Percentiles rank a stretch among this genome's conserved stretches.
Conservation (phyloP, 2,113 vertebrate genomes). For the Megaleporinus macrocephalus region DNA sequence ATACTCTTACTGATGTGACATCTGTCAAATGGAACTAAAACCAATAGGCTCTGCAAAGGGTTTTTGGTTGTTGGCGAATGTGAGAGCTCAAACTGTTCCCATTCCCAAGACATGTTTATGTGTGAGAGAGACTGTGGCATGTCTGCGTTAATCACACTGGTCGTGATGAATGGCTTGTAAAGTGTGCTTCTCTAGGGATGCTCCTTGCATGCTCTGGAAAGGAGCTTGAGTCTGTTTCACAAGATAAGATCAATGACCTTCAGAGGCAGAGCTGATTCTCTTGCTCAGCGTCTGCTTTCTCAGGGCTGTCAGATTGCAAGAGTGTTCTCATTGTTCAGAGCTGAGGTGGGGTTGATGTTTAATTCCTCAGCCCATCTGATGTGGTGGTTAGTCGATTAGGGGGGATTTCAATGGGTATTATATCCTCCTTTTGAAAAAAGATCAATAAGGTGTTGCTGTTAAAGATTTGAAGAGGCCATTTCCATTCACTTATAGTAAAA, state of each 20-base stretch:
- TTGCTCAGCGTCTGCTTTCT: slow-evolving; percentile 2
- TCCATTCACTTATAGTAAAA: not conserved
- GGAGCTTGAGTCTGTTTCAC: slow-evolving; percentile 2
- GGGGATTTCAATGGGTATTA: slow-evolving; percentile 13
- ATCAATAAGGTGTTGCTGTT: not conserved
- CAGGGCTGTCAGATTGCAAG: not conserved
- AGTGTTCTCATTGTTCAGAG: slow-evolving; percentile 32
- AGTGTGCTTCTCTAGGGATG: slow-evolving; percentile 7
- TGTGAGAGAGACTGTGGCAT: not conserved
- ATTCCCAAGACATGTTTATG: not conserved
- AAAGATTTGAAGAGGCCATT: not conserved
- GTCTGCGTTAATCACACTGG: slow-evolving; percentile 22
- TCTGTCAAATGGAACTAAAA: not conserved
- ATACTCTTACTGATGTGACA: not conserved
- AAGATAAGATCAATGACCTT: slow-evolving; percentile 47
- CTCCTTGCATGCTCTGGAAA: not conserved
- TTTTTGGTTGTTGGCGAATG: no score
- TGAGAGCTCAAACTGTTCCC: not conserved
- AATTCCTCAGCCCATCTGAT: slow-evolving; percentile 7
- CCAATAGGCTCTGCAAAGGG: not conserved
- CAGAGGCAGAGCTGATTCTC: slow-evolving; percentile 36
- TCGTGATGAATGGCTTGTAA: slow-evolving; percentile 44
- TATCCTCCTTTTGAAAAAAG: not conserved
- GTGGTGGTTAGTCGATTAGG: slow-evolving; percentile 6
- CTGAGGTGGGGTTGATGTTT: slow-evolving; percentile 6